These are phyloP conservation scores for Phataginus tricuspis DNA, from an alignment of 2,797 vertebrate genomes.

Conservation along the genomic window DNA sequence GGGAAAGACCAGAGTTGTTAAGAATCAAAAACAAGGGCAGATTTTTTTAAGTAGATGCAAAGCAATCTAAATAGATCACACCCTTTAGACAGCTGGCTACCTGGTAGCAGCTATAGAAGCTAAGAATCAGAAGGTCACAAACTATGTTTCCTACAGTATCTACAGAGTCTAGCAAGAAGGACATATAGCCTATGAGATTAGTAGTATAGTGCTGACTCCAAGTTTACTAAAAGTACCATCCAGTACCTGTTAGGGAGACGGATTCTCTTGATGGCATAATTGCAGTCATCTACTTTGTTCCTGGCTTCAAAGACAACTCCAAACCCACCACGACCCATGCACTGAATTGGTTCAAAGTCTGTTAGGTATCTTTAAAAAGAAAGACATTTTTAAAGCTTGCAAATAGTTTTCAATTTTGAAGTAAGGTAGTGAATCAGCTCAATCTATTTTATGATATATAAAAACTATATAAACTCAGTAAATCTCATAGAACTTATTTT, in stretches of 20 bases:
- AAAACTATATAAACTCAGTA: background rate
- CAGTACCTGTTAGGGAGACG: conserved; percentile 96
- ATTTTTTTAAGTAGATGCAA: conserved; percentile 17
- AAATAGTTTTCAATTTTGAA: conserved; percentile 6
- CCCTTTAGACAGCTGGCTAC: background rate
- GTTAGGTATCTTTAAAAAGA: conserved; percentile 92
- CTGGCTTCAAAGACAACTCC: conserved; percentile 98
- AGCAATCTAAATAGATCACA: background rate
- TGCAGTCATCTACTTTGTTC: conserved; percentile 99
- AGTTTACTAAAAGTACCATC: background rate
- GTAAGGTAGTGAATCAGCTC: background rate
- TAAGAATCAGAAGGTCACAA: background rate
- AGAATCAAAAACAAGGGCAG: background rate
- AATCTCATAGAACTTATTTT: background rate
- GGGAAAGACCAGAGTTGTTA: background rate
- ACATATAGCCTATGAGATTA: background rate
- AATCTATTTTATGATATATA: background rate
- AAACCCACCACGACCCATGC: conserved; percentile 97
- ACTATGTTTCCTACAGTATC: background rate
- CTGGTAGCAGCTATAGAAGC: background rate
- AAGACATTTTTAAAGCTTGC: background rate
- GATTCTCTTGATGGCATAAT: conserved; percentile 99
- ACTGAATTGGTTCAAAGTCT: conserved; percentile 98
- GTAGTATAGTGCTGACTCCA: background rate
- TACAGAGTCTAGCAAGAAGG: background rate